phyloP scores from a whole-genome alignment of 2,797 vertebrate genomes.

The Coluber constrictor region DNA sequence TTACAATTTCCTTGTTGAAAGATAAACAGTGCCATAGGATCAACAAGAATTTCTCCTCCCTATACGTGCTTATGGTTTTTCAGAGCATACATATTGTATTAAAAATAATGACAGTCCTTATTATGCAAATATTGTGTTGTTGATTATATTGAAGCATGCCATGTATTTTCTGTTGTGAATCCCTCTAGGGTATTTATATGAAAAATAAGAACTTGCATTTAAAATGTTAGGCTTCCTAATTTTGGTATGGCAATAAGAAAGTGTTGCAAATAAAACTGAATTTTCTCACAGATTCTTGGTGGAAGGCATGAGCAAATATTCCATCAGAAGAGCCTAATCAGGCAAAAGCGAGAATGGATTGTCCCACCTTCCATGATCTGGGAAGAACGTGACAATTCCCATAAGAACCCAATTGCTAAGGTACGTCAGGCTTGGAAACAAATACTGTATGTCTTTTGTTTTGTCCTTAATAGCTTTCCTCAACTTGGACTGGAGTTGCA shows the following conservation, averaged over 20 bases:
- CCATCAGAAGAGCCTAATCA: constrained; percentile 22
- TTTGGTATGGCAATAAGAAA: background rate
- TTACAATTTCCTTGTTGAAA: background rate
- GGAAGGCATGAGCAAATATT: background rate
- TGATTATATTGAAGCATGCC: background rate
- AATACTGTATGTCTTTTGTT: background rate
- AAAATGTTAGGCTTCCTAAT: background rate
- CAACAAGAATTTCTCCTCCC: background rate
- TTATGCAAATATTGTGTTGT: background rate
- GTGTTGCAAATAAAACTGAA: background rate
- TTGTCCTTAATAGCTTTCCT: background rate
- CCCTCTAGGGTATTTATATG: background rate
- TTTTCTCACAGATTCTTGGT: constrained; percentile 16
- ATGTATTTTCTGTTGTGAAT: background rate
- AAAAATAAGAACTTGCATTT: background rate
- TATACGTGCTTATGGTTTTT: background rate
- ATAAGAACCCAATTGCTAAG: constrained; percentile 79
- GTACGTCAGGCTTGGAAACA: constrained; percentile 72
- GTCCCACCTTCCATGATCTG: constrained; percentile 77
- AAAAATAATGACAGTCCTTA: background rate
- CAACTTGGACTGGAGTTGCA: background rate
- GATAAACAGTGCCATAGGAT: background rate
- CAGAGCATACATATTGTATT: background rate
- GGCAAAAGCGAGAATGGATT: constrained; percentile 89
- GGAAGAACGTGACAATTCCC: constrained; percentile 82